These are phyloP conservation scores for Aporophyla lueneburgensis DNA, from an alignment of 2,888 invertebrate genomes.

Conservation along the genomic window DNA sequence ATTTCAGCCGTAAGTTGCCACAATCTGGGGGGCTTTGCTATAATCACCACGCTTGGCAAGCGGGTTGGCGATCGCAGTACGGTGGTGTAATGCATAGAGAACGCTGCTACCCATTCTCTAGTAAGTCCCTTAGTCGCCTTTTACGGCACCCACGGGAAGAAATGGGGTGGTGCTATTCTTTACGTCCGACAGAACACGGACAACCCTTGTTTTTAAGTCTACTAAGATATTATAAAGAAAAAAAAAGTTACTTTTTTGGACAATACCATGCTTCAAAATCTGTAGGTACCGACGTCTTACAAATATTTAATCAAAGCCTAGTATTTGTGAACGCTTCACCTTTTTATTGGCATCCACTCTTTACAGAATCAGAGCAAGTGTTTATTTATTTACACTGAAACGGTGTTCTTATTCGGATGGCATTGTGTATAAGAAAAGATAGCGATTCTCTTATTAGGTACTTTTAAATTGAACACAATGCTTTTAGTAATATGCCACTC, in stretches of 20 bases:
- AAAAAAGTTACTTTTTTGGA: background rate
- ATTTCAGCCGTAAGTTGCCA: no score
- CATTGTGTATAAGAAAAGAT: slow-evolving; percentile 18
- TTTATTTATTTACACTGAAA: slow-evolving; percentile 53
- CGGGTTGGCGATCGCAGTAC: no score
- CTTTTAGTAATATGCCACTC: slow-evolving; percentile 15
- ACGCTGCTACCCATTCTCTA: no score
- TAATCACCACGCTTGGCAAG: no score
- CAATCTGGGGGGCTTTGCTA: no score
- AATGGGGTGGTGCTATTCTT: no score
- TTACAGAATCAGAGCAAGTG: slow-evolving; percentile 54
- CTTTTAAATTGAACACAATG: slow-evolving; percentile 27
- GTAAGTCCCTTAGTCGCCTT: no score
- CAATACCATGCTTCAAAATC: slow-evolving; percentile 15
- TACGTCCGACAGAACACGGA: no score
- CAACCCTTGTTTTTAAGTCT: background rate
- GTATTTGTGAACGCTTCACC: slow-evolving; percentile 39
- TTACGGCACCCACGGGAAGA: no score
- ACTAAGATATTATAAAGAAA: background rate
- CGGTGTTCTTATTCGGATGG: slow-evolving; percentile 42
- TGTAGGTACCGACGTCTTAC: slow-evolving; percentile 24
- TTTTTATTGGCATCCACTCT: slow-evolving; percentile 49
- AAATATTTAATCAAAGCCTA: slow-evolving; percentile 51
- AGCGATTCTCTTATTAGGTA: slow-evolving; percentile 27
- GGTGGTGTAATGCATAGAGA: no score